Base-by-base conservation (phyloP, 2,113 vertebrate genomes). In the Emydura subglobosa region DNA sequence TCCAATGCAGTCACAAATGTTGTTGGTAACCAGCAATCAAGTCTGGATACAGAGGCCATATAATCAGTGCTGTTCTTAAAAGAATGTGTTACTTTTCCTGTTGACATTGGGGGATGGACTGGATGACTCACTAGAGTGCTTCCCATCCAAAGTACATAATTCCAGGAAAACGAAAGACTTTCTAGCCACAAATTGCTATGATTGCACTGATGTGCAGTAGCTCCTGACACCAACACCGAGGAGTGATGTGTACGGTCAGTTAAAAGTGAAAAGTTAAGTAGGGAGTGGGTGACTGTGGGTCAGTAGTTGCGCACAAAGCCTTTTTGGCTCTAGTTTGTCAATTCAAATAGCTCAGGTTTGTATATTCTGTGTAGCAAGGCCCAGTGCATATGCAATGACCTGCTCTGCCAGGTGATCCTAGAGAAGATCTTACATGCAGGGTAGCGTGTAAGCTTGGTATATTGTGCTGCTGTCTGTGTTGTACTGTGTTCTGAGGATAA, bases 11-110 rank as follows among this genome's bases (percentile, higher is more conserved):
- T 53, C 80, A 24, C 47, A 86, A 76, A 76, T 42, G 42, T 54
- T 96, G 79, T 93, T 81, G 83, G 68, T 54, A 90, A 57, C 76
- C 83, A 82, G 83, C 74, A 95, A 42, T 83, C 59, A 68, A 39
- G 61, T 14, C 85, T 90, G 83, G 78, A 88, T 93, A 82, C 88
- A 92, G 94, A 88, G 82, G 65, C 83, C 81, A 92, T 85, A 86
- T 82, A 86, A 91, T 83, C 88, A 85, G 13, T 87, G 91, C 61
- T 94, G 80, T 90, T 87, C 83, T 53, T 89, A 82, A 96, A 95
- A 79, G 78, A 95, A 92, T 97, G 82, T 96, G 84, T 89, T 83
- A 42, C 61, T 95, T 80, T 97, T 97, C 92, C 95, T 96, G 92
- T 97, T 97, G 90, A 94, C 95, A 61, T 86, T 29, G 0, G 42